These are phyloP conservation scores for Drosophila ochracea DNA, from an alignment of 2,888 invertebrate genomes.

Conservation along the genomic window DNA sequence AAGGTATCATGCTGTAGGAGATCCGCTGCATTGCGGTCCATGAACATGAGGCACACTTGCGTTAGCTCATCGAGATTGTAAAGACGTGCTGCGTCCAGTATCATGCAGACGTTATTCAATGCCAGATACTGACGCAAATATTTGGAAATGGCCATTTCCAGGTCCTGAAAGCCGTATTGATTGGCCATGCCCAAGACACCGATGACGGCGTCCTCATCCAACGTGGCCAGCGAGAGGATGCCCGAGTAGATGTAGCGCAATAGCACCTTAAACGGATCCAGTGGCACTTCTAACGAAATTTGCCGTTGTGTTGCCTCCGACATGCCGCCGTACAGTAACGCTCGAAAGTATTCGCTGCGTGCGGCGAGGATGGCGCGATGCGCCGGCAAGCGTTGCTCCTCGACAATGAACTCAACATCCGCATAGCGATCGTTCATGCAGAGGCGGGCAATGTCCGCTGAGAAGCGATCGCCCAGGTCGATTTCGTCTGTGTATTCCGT, in stretches of 20 bases:
- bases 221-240: constrained; percentile 88
- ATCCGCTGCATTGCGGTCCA: constrained; percentile 95
- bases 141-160: constrained; percentile 96
- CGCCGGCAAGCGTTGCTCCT: constrained; percentile 87
- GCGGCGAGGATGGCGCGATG: constrained; percentile 94
- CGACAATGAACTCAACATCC: constrained; percentile 95
- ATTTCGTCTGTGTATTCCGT: constrained; percentile 86
- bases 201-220: constrained; percentile 89
- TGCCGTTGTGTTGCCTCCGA: constrained; percentile 91
- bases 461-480: constrained; percentile 89
- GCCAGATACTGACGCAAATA: constrained; percentile 95
- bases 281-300: constrained; percentile 93
- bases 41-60: constrained; percentile 94
- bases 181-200: constrained; percentile 95
- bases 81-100: constrained; percentile 94
- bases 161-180: constrained; percentile 96
- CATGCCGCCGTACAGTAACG: constrained; percentile 91
- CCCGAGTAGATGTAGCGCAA: constrained; percentile 98
- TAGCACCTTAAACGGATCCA: constrained; percentile 94
- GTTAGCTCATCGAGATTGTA: constrained; percentile 89
- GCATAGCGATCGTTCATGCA: constrained; percentile 95
- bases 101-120: constrained; percentile 96
- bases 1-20: constrained; percentile 94
- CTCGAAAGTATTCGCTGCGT: constrained; percentile 98
- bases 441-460: constrained; percentile 93